Percentiles rank a stretch among this genome's conserved stretches.
These are phyloP conservation scores for Smutsia temminckii DNA, from an alignment of 2,797 vertebrate species.

Conservation along the genomic window DNA sequence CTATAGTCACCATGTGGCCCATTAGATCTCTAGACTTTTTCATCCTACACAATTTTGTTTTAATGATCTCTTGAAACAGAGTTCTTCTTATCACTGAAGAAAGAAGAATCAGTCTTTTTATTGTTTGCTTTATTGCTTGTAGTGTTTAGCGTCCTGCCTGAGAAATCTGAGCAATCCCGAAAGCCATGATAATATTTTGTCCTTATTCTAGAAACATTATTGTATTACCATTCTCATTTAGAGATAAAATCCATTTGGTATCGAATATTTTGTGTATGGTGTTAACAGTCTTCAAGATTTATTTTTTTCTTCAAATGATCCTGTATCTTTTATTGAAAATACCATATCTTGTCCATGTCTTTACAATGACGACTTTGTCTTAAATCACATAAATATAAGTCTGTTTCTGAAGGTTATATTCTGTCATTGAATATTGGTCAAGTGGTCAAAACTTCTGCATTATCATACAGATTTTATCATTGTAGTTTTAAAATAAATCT, in stretches of 20 bases:
- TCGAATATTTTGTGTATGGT: neutral
- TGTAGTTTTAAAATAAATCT: neutral
- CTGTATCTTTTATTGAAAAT: neutral
- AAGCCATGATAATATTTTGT: neutral
- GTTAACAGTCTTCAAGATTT: neutral
- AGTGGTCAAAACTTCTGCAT: neutral
- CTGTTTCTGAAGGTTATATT: neutral
- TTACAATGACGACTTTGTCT: neutral
- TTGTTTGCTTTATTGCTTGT: neutral
- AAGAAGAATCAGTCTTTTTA: neutral
- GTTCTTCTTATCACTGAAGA: neutral
- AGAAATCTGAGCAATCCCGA: neutral
- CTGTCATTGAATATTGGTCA: neutral
- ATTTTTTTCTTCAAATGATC: neutral
- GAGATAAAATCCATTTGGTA: neutral
- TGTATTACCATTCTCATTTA: neutral
- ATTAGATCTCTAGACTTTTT: neutral
- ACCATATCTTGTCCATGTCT: neutral
- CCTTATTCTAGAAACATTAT: neutral
- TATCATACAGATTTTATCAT: neutral
- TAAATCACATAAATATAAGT: neutral
- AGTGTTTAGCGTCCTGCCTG: neutral
- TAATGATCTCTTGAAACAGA: neutral
- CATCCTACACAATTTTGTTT: neutral
- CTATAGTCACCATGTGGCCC: neutral